phyloP scores from a whole-genome alignment of 2,797 vertebrate species.

The Acrossocheilus wenchowensis region DNA sequence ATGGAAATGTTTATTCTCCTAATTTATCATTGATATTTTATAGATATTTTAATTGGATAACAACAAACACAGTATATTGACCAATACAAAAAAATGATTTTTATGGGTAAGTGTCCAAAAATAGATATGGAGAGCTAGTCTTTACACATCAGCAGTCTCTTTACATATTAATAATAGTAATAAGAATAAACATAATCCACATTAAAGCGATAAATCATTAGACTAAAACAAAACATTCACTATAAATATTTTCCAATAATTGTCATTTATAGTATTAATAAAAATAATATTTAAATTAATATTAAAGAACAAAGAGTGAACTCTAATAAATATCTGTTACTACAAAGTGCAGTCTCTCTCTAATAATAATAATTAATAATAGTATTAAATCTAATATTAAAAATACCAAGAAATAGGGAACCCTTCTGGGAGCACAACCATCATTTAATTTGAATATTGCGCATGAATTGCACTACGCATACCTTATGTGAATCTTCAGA shows the following conservation, averaged over 20 bases:
- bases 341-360: not conserved
- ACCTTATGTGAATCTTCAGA: slow-evolving; percentile 98
- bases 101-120: not conserved
- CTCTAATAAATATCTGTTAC: not conserved
- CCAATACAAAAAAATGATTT: not conserved
- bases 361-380: not conserved
- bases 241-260: not conserved
- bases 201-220: not conserved
- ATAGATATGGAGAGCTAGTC: too few relatives aligned
- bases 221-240: not conserved
- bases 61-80: not conserved
- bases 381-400: not conserved
- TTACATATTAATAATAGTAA: too few relatives aligned
- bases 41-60: not conserved
- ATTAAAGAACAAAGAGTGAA: not conserved
- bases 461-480: slow-evolving; percentile 44
- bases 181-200: too few relatives aligned
- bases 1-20: not conserved
- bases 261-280: not conserved
- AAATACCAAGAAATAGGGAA: not conserved
- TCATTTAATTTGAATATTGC: not conserved
- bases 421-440: not conserved
- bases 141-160: too few relatives aligned
- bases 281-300: not conserved
- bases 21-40: not conserved